Evolutionary conservation across 2,797 vertebrate genomes (phyloP), one percentile per base, ranked within the genome.

Genomic region (Anguilla obscura): DNA sequence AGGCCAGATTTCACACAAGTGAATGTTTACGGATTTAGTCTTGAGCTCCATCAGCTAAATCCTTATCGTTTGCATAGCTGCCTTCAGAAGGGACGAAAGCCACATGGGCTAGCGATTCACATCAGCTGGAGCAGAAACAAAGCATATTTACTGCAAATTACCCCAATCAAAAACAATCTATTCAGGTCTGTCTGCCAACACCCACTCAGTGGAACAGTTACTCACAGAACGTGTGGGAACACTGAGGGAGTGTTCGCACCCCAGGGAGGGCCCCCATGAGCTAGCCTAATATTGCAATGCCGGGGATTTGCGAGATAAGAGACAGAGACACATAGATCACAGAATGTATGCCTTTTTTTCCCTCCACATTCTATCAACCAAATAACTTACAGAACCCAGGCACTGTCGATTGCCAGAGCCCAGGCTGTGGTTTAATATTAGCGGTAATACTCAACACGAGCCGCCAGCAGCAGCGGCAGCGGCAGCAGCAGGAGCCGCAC

Each of bases 101-200:
- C 6, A n/a, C 79, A 48, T 82, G 18, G 24, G 6, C 50, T 82
- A 82, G 45, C 40, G 50, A 82, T 82, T 45, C 16, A 50, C 45
- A 82, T 50, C 79, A 82, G 45, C 79, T 82, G 79, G 79, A 82
- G n/a, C 54, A 36, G 8, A 58, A 54, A 85, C 14, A 36, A 54
- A 85, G 54, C 24, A 56, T 30, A 85, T 84, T 84, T 58, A 84
- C 50, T 56, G 54, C 24, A 84, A 84, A 56, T 84, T 84, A 84
- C 50, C 54, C 8, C 83, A 84, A 84, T 84, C 40, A 56, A 30
- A 54, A 85, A 85, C 2, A 56, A 85, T 58, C n/a, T 9, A 27
- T 56, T 18, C 83, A 85, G n/a, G 83, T 85, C 83, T 21, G 10
- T 54, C n/a, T 85, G 54, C 24, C 83, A 16, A n/a, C 52, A 56